phyloP scores from a whole-genome alignment of 2,888 invertebrate species.

The Spodoptera picta region DNA sequence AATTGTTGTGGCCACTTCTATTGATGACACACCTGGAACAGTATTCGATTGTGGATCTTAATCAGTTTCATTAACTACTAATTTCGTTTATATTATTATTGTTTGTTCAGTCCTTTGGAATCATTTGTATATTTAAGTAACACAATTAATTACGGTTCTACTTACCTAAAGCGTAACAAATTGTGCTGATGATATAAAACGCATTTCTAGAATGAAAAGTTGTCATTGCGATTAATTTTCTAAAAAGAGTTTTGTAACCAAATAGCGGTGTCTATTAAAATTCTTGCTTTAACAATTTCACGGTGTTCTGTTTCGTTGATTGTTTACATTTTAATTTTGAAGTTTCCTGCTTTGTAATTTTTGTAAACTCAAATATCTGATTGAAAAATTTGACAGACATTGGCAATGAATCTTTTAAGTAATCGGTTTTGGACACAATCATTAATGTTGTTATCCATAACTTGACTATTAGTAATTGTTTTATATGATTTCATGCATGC shows the following conservation, averaged over 20 bases:
- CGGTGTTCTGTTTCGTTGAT: conserved; percentile 42
- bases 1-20: conserved; percentile 64
- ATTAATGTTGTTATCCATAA: too few species aligned
- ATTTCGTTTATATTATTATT: neutral
- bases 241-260: conserved; percentile 32
- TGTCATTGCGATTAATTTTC: conserved; percentile 46
- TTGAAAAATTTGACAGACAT: conserved; percentile 2
- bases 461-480: too few species aligned
- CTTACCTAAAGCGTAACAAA: conserved; percentile 31
- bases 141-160: neutral
- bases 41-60: neutral
- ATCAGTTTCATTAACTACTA: neutral
- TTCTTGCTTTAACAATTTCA: conserved; percentile 55
- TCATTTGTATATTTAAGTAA: too few species aligned
- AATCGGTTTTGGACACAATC: neutral
- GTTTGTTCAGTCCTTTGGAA: too few species aligned
- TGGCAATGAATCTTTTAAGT: neutral
- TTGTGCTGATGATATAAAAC: conserved; percentile 27
- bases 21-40: conserved; percentile 61
- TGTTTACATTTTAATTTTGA: conserved; percentile 25
- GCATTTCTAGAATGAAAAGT: conserved; percentile 40
- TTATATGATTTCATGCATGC: too few species aligned
- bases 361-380: conserved; percentile 10
- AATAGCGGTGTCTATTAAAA: conserved; percentile 35
- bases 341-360: conserved; percentile 14